Evolutionary conservation across 1,140 invertebrate genomes (phyloP), one percentile per base, ranked within the genome.

Genomic region (Ooceraea biroi): DNA sequence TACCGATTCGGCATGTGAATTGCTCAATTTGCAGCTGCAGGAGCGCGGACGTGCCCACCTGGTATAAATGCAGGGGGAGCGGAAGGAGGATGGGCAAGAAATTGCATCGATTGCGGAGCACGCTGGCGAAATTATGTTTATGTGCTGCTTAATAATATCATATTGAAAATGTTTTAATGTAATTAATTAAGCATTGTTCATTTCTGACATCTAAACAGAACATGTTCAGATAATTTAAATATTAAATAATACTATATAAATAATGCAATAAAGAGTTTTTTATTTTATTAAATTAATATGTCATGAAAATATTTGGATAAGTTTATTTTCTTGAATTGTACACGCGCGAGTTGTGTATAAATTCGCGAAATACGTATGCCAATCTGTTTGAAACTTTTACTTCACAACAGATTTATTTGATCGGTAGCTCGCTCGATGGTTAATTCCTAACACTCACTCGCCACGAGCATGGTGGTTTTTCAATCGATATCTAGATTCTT

Each of bases 1-100:
- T 86, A 86, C 48, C 55, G 85, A 86, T 86, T 86, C 74, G 66
- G 69, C 76, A 85, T 85, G 83, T 55, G 52, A 86, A 86, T 85
- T 85, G 83, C 83, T 86, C 83, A 82, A 86, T 86, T 86, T 82
- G 52, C 83, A 63, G 48, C 57, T 82, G 30, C 69, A 36, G 65
- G 48, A 8, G 30, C 44, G 22, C 22, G 12, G 17, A 57, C 52
- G 22, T 27, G 5, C 48, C 50, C 44, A 71, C 27, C 19, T 76
- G 44, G 44, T 50, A 14, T n/a, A 52, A 52, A 8, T 3, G 4
- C 1, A 44, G 22, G 36, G 36, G 36, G 7, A 36, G 14, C 8
- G 3, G 4, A 44, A 44, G 17, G 19, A 25, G 10, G n/a, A 22
- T 22, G 22, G 19, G 22, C 27, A 61, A 61, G 57, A 74, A 61